phyloP scores from a whole-genome alignment of 2,888 invertebrate genomes.

The Lepidochrysops patricia region DNA sequence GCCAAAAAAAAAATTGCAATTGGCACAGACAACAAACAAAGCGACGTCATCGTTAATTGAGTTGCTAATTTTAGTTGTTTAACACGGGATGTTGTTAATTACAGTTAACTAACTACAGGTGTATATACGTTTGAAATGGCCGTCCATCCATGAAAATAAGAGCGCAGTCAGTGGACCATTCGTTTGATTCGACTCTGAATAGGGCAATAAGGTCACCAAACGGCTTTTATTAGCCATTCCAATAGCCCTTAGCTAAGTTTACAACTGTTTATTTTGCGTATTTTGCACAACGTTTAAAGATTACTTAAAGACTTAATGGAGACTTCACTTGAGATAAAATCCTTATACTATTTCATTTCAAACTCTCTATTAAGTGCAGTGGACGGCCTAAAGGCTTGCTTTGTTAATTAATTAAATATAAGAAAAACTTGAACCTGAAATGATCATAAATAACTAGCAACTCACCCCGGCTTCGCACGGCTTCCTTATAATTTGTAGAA shows the following conservation, averaged over 20 bases:
- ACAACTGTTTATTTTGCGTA: background rate
- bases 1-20: no score
- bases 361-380: no score
- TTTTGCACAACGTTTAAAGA: background rate
- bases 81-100: background rate
- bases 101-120: background rate
- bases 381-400: no score
- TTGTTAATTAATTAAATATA: no score
- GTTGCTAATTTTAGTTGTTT: background rate
- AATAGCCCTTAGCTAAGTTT: background rate
- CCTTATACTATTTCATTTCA: no score
- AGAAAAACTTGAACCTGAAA: no score
- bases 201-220: constrained; percentile 20
- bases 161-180: constrained; percentile 19
- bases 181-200: constrained; percentile 18
- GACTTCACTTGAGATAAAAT: no score
- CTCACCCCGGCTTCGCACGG: no score
- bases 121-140: background rate
- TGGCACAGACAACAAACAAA: background rate
- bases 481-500: no score
- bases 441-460: no score
- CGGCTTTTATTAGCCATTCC: constrained; percentile 27
- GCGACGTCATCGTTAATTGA: background rate
- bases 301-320: no score
- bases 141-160: constrained; percentile 22